Evolutionary conservation across 2,888 invertebrate species (phyloP), one percentile per base, ranked within the genome.

Genomic region (Odontomyia ornata): DNA sequence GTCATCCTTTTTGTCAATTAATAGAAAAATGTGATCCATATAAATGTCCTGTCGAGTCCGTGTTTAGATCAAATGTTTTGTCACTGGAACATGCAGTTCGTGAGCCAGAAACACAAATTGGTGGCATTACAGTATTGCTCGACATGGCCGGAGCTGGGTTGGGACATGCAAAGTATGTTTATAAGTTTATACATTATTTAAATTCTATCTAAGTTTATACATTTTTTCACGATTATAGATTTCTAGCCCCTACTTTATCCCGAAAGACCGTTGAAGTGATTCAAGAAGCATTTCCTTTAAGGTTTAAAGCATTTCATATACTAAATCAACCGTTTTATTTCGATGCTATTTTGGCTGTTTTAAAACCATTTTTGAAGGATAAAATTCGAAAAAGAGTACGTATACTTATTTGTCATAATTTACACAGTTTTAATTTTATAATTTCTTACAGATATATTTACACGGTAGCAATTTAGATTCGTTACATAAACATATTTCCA

Each of bases 281-380:
- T 1, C 88, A 88, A 82, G 88, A 88, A 81, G 88, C 88, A 78
- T 92, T 92, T 82, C 93, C 93, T 0, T 88, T 92, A 83, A 90
- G 89, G 77, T 91, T 91, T 0, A 88, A 91, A 81, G 91, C 92
- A 0, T 90, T 93, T 76, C 93, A 93, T 85, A 88, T 93, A 62
- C 88, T 93, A 69, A 90, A 93, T 83, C 92, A 93, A 82, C 91
- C 93, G 0, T 93, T 93, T 91, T 85, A 93, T 30, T 93, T 93
- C 84, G 93, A 93, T 84, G 91, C 92, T 81, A 90, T 92, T 78
- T 93, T 91, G 86, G 90, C 89, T 76, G 89, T 93, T 36, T 92
- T 93, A 86, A 93, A 92, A 81, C 93, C 93, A 0, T 86, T 93
- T 46, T 85, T 93, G 43, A 91, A 90, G 81, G 84, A 89, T 2